phyloP scores from a whole-genome alignment of 2,888 invertebrate species.

The Acheta domesticus region DNA sequence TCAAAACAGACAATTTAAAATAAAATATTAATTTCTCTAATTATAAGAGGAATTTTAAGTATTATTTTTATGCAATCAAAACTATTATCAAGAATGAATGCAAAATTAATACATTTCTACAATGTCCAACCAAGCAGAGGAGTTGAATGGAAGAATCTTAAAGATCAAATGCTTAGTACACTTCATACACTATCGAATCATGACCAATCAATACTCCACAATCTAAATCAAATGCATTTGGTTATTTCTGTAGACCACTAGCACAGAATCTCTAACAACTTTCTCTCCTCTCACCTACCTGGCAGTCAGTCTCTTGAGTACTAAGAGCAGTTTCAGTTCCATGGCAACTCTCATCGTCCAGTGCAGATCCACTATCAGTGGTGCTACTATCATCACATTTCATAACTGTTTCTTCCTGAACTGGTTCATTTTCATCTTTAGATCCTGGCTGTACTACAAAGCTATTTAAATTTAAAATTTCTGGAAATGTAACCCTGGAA shows the following conservation, averaged over 20 bases:
- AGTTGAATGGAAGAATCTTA: no score
- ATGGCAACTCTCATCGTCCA: conserved; percentile 58
- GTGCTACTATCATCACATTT: conserved; percentile 66
- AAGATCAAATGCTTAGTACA: no score
- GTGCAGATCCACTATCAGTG: conserved; percentile 65
- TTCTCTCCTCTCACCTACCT: conserved; percentile 12
- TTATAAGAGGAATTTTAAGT: neutral
- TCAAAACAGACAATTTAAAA: no score
- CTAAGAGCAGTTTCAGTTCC: conserved; percentile 43
- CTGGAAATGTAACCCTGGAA: conserved; percentile 75
- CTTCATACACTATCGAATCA: no score
- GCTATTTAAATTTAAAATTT: conserved; percentile 71
- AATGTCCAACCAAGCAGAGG: no score
- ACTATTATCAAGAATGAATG: no score
- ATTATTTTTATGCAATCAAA: neutral
- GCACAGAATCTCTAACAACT: neutral
- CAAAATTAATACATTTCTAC: no score
- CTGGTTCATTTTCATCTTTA: conserved; percentile 45
- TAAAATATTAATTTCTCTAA: neutral
- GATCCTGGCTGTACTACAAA: conserved; percentile 54
- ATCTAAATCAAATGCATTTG: no score
- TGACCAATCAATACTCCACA: no score
- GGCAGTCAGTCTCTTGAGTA: conserved; percentile 32
- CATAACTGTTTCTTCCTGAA: conserved; percentile 48
- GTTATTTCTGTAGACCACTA: neutral